Conservation (phyloP, 2,888 invertebrate species). For the Trachelus tabidus region DNA sequence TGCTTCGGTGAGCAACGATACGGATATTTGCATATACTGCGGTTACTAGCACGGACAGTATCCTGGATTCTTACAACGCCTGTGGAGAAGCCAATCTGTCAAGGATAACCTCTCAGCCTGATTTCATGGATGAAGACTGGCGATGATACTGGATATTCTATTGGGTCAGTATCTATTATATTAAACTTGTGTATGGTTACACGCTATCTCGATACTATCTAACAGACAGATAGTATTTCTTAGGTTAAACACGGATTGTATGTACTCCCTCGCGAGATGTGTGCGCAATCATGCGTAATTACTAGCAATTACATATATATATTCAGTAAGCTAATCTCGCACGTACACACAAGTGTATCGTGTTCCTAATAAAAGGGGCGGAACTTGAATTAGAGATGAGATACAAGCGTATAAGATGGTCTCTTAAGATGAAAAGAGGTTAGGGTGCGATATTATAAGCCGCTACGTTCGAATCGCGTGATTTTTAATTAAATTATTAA, state of each 20-base stretch:
- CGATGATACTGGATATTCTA: not conserved
- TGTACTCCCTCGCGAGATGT: not conserved
- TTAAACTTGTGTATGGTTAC: not conserved
- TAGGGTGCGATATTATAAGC: not conserved
- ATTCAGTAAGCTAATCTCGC: not conserved
- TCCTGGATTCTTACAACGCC: not conserved
- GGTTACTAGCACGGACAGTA: not conserved
- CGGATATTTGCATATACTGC: slow-evolving; percentile 41
- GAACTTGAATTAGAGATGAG: not conserved
- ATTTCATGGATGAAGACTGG: not conserved
- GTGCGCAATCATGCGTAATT: not conserved
- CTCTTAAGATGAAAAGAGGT: not conserved
- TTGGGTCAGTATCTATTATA: not conserved
- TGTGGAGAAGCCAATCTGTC: not conserved
- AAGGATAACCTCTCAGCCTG: not conserved
- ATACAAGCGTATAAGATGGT: not conserved
- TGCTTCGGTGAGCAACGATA: slow-evolving; percentile 38
- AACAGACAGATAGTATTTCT: not conserved
- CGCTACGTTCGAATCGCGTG: not conserved
- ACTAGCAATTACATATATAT: not conserved
- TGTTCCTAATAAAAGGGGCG: not conserved
- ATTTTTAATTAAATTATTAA: not conserved
- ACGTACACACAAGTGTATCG: not conserved
- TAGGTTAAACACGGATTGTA: not conserved
- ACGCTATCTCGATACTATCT: not conserved